Conservation (phyloP, 2,797 vertebrate genomes). For the Mus spretus region DNA sequence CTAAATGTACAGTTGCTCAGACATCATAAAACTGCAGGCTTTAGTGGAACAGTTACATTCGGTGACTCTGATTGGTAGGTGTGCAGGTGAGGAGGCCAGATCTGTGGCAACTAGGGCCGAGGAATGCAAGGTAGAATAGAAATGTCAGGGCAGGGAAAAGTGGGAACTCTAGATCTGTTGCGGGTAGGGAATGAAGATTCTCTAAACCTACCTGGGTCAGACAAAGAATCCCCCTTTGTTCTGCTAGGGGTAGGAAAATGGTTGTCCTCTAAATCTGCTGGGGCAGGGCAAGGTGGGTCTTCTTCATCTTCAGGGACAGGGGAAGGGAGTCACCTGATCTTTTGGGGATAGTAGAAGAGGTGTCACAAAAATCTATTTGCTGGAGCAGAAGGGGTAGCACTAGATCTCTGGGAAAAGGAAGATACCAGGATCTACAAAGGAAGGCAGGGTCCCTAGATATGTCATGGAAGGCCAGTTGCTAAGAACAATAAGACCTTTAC, state of each 20-base stretch:
- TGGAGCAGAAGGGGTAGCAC: not conserved
- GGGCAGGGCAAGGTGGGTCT: not conserved
- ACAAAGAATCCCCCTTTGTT: not conserved
- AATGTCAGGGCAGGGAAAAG: not conserved
- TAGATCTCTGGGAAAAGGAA: not conserved
- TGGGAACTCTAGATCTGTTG: not conserved
- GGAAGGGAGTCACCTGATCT: not conserved
- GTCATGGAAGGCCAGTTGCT: not conserved
- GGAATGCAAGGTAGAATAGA: not conserved
- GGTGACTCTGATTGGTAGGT: not conserved
- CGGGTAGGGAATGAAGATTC: not conserved
- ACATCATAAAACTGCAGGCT: conserved; percentile 2
- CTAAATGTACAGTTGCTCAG: not conserved
- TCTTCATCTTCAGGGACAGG: not conserved
- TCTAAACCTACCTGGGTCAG: not conserved
- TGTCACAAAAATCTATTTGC: not conserved
- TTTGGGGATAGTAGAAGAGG: not conserved
- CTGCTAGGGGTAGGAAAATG: not conserved
- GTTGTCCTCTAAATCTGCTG: not conserved
- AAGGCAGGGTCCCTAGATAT: not conserved
- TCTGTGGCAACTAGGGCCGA: not conserved
- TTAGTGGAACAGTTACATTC: not conserved
- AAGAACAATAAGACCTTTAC: not conserved
- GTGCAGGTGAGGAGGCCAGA: not conserved
- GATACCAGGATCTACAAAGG: not conserved